These are phyloP conservation scores for Nipponacmea schrenckii DNA, from an alignment of 2,888 invertebrate species.

Conservation along the genomic window DNA sequence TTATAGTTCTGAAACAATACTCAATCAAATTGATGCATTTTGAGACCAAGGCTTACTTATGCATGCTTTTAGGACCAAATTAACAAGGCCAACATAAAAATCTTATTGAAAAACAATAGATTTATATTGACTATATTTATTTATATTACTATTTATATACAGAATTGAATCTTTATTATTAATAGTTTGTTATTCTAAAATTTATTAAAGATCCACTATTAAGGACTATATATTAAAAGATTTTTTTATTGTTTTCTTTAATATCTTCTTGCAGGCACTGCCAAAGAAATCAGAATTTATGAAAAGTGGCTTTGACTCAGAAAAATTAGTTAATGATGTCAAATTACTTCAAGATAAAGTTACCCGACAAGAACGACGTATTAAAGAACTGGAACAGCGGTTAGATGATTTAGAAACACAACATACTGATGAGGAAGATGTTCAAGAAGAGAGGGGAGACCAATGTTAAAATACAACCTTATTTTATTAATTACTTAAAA, in stretches of 20 bases:
- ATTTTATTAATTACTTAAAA: neutral
- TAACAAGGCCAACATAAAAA: no score
- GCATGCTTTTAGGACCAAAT: no score
- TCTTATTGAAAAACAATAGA: neutral
- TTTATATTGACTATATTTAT: neutral
- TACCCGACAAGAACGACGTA: constrained; percentile 51
- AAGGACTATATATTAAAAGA: neutral
- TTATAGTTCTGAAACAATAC: no score
- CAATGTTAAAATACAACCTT: neutral
- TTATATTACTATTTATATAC: neutral
- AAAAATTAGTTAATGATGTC: constrained; percentile 47
- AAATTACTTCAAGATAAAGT: constrained; percentile 48
- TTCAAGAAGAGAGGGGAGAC: constrained; percentile 12
- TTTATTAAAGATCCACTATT: neutral
- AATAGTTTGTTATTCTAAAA: neutral
- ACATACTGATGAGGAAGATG: constrained; percentile 25
- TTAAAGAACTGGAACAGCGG: constrained; percentile 45
- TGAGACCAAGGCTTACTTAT: no score
- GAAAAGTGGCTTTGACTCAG: constrained; percentile 37
- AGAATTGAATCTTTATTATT: neutral
- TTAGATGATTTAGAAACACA: constrained; percentile 41
- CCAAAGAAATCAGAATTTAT: neutral
- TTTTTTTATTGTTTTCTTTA: neutral
- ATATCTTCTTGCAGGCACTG: neutral
- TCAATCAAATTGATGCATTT: no score